Evolutionary conservation across 2,113 vertebrate species (phyloP).

Genomic region (Ariopsis seemanni): DNA sequence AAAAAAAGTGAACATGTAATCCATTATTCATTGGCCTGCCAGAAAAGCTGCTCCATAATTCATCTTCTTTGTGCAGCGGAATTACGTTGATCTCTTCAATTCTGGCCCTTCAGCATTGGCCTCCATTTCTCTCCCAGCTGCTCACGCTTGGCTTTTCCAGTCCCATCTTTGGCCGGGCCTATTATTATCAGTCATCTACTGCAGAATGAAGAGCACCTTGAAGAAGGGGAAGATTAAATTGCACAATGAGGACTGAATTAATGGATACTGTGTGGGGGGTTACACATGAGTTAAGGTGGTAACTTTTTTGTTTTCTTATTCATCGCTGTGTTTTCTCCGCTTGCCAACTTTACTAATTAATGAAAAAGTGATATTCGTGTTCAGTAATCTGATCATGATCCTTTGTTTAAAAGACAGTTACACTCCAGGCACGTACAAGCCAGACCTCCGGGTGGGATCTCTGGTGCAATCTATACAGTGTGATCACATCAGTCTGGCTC

Average conservation of each 20-base stretch:
- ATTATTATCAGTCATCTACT: neutral
- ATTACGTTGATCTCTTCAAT: conserved; percentile 41
- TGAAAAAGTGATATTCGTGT: conserved; percentile 31
- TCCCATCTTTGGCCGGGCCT: neutral
- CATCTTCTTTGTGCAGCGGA: conserved; percentile 33
- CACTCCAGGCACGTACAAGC: neutral
- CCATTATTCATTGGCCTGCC: conserved; percentile 34
- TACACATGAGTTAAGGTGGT: neutral
- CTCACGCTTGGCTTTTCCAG: neutral
- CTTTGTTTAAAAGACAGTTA: neutral
- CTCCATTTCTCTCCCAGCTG: neutral
- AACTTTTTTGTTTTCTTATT: neutral
- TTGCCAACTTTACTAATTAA: conserved; percentile 41
- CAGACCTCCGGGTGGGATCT: neutral
- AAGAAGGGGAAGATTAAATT: neutral
- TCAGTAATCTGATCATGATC: neutral
- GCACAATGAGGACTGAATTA: neutral
- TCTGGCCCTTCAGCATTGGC: neutral
- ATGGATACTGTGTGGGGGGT: neutral
- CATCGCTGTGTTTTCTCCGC: neutral
- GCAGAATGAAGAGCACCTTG: neutral
- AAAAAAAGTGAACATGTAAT: conserved; percentile 24
- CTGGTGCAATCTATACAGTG: neutral
- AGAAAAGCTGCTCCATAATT: conserved; percentile 48
- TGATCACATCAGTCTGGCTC: neutral